Conservation (phyloP, 2,888 invertebrate species). For the Hydroisotoma schaefferi region DNA sequence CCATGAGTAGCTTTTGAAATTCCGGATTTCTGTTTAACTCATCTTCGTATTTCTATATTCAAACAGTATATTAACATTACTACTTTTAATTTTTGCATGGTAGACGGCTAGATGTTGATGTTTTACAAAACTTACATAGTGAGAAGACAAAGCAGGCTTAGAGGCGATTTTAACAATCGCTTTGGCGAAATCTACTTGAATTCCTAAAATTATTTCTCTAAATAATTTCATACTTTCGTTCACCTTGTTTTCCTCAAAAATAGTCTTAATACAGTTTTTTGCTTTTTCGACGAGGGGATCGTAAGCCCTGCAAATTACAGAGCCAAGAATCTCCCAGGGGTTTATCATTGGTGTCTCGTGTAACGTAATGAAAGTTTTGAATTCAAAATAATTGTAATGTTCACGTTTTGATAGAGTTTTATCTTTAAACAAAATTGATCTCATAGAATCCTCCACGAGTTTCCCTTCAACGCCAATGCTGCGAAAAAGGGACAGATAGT, state of each 20-base stretch:
- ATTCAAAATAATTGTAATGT: background rate
- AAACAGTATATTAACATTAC: background rate
- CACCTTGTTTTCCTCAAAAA: conserved; percentile 32
- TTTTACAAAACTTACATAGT: conserved; percentile 32
- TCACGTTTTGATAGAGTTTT: background rate
- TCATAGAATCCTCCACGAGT: conserved; percentile 11
- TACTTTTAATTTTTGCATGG: background rate
- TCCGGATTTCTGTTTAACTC: conserved; percentile 20
- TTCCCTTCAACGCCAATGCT: conserved; percentile 21
- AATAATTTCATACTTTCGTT: conserved; percentile 34
- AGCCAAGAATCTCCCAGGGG: conserved; percentile 11
- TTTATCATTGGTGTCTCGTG: conserved; percentile 18
- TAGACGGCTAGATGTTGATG: background rate
- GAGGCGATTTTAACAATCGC: conserved; percentile 22
- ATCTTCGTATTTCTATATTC: conserved; percentile 32
- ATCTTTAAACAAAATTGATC: background rate
- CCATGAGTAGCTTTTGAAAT: conserved; percentile 35
- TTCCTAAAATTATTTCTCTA: conserved; percentile 39
- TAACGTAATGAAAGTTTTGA: conserved; percentile 16
- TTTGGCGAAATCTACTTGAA: conserved; percentile 39
- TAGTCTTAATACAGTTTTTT: conserved; percentile 23
- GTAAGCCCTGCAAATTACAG: conserved; percentile 15
- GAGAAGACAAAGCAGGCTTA: conserved; percentile 8
- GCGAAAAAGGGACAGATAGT: conserved; percentile 18
- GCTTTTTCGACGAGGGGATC: conserved; percentile 20